Conservation (phyloP, 2,797 vertebrate species). For the Philypnodon macrostomus region DNA sequence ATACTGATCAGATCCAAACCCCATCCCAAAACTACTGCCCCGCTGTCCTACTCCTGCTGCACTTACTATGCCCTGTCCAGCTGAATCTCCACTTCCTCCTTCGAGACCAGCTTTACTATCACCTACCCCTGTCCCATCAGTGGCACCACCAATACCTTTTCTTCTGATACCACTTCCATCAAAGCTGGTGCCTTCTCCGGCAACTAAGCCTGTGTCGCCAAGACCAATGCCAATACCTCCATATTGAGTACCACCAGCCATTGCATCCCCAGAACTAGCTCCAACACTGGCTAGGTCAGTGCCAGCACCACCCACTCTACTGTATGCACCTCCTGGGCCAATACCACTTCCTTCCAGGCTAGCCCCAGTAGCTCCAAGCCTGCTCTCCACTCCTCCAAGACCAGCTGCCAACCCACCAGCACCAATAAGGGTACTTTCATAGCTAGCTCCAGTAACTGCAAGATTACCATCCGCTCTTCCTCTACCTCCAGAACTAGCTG, state of each 20-base stretch:
- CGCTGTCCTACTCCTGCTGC: constrained; percentile 17
- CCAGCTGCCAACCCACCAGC: constrained; percentile 2
- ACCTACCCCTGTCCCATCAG: constrained; percentile 4
- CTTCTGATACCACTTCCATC: constrained; percentile 2
- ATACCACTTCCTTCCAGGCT: background rate
- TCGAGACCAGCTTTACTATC: constrained; percentile 6
- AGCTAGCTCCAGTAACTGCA: constrained; percentile 3
- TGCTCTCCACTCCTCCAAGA: background rate
- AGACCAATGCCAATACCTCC: background rate
- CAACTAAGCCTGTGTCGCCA: background rate
- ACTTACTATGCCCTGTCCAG: constrained; percentile 4
- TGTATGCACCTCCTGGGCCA: background rate
- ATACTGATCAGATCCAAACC: constrained; percentile 38
- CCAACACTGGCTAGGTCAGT: background rate
- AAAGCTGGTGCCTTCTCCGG: background rate
- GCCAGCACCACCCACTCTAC: constrained; percentile 3
- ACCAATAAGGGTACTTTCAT: background rate
- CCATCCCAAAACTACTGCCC: constrained; percentile 19
- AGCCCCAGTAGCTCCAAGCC: background rate
- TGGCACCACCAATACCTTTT: constrained; percentile 10
- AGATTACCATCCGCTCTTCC: background rate
- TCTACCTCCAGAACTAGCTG: background rate
- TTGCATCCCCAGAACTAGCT: background rate
- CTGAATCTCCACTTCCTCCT: constrained; percentile 5
- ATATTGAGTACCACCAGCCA: background rate